A percentile compares a stretch with the other conserved stretches of the same genome.
Evolutionary conservation across 2,797 vertebrate species (phyloP).

Genomic region (Uromys caudimaculatus): DNA sequence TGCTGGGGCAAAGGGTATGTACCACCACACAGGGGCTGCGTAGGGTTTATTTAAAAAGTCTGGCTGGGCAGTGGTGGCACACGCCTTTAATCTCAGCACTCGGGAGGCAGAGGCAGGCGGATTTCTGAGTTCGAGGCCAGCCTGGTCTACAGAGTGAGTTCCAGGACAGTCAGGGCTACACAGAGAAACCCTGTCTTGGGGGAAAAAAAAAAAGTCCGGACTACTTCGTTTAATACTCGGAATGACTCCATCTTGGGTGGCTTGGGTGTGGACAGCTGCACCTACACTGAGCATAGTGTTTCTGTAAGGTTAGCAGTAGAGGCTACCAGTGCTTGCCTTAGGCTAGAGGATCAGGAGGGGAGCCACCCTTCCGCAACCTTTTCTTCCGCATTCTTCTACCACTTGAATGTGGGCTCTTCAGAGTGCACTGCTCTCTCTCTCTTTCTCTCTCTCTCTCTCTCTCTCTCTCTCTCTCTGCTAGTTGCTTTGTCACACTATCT

Average conservation of each 20-base stretch:
- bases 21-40: neutral
- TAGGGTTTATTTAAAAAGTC: neutral
- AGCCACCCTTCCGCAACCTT: neutral
- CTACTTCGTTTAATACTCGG: constrained; percentile 29
- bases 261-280: no score
- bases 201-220: no score
- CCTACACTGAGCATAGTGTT: neutral
- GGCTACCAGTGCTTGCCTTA: neutral
- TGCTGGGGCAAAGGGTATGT: no score
- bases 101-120: no score
- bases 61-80: no score
- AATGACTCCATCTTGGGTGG: constrained; percentile 3
- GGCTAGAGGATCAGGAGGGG: neutral
- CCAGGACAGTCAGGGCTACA: no score
- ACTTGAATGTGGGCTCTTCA: neutral
- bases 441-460: no score
- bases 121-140: no score
- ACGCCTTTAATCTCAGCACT: no score
- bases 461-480: no score
- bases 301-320: neutral
- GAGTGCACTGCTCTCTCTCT: neutral
- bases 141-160: no score
- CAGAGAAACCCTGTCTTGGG: no score
- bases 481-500: neutral
- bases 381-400: neutral